Conservation (phyloP, 2,888 invertebrate genomes). For the Drosophila paranaensis region DNA sequence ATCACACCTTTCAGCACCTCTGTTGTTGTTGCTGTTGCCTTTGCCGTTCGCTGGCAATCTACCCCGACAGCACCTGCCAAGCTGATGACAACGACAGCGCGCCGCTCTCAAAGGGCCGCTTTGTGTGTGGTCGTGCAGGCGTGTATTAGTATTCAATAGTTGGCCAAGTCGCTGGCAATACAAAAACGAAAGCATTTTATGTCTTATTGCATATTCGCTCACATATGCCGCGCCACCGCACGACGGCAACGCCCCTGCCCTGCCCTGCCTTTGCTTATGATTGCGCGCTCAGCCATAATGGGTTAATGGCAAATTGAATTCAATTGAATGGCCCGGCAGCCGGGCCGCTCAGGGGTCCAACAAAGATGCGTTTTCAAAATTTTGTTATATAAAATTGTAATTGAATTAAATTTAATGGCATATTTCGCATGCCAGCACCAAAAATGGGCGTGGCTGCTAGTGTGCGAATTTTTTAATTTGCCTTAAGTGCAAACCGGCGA, state of each 20-base stretch:
- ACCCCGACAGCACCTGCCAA: slow-evolving; percentile 40
- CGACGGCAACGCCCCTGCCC: slow-evolving; percentile 2
- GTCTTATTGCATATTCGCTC: slow-evolving; percentile 76
- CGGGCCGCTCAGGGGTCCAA: slow-evolving; percentile 5
- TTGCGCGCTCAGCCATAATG: slow-evolving; percentile 76
- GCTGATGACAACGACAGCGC: slow-evolving; percentile 52
- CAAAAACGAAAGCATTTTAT: slow-evolving; percentile 57
- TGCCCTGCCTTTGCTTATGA: slow-evolving; percentile 58
- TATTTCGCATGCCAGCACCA: slow-evolving; percentile 69
- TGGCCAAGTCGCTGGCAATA: slow-evolving; percentile 52
- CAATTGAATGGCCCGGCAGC: slow-evolving; percentile 56
- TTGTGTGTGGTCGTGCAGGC: slow-evolving; percentile 63
- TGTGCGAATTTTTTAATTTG: slow-evolving; percentile 73
- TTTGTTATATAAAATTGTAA: slow-evolving; percentile 69
- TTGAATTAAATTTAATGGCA: slow-evolving; percentile 82
- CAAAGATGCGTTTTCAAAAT: slow-evolving; percentile 56
- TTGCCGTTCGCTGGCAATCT: slow-evolving; percentile 45
- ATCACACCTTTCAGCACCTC: slow-evolving; percentile 59
- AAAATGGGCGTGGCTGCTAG: slow-evolving; percentile 46
- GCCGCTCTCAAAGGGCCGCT: slow-evolving; percentile 68
- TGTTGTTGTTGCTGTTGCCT: slow-evolving; percentile 26
- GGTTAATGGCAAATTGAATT: slow-evolving; percentile 81
- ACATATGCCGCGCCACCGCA: slow-evolving; percentile 25
- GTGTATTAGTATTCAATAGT: slow-evolving; percentile 79
- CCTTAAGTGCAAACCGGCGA: slow-evolving; percentile 59